phyloP scores from a whole-genome alignment of 2,888 invertebrate species.

The Isotomurus palustris region DNA sequence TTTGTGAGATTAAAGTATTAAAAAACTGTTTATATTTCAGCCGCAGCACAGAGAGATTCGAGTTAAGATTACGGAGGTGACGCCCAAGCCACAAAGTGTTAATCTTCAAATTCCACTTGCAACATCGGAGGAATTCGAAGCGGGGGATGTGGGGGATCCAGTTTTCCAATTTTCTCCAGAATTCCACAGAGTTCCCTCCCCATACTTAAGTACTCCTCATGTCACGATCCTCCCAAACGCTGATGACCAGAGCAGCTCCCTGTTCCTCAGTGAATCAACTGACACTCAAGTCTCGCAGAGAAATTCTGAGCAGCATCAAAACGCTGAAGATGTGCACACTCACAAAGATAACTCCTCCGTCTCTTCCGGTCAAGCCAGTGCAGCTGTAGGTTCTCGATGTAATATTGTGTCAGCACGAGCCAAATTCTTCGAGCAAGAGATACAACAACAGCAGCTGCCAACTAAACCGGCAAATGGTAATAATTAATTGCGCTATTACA shows the following conservation, averaged over 20 bases:
- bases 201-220: constrained; percentile 34
- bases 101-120: constrained; percentile 23
- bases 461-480: constrained; percentile 75
- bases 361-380: background rate
- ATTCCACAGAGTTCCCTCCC: constrained; percentile 43
- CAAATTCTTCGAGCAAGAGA: constrained; percentile 91
- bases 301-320: background rate
- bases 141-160: constrained; percentile 29
- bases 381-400: constrained; percentile 16
- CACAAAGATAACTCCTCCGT: background rate
- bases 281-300: background rate
- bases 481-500: constrained; percentile 53
- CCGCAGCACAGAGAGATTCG: constrained; percentile 37
- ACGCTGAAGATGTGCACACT: background rate
- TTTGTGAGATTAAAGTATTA: too few species aligned
- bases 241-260: background rate
- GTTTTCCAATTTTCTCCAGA: constrained; percentile 41
- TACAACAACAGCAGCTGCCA: constrained; percentile 87
- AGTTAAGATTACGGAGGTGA: constrained; percentile 42
- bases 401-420: constrained; percentile 66
- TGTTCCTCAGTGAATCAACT: background rate
- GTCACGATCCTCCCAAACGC: constrained; percentile 29
- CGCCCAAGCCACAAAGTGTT: constrained; percentile 26
- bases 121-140: constrained; percentile 27
- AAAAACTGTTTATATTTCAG: too few species aligned